Evolutionary conservation across 2,797 vertebrate genomes (phyloP).

Genomic region (Limnodromus scolopaceus): DNA sequence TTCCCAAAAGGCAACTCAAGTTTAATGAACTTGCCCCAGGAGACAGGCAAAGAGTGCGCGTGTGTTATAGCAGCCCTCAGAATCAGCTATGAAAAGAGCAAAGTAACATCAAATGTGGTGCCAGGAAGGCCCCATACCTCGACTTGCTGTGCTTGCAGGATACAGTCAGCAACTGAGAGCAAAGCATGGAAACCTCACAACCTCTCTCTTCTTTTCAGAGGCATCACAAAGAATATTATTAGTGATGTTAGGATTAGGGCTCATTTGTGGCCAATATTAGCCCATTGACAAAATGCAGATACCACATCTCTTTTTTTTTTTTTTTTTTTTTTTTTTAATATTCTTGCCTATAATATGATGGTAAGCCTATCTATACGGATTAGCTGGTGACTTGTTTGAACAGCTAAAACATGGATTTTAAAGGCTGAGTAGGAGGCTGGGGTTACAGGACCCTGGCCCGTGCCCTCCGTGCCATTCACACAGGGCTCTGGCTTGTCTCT

Average conservation of each 20-base stretch:
- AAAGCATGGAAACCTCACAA: neutral
- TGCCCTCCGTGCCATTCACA: neutral
- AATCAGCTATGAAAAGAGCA: neutral
- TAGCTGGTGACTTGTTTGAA: neutral
- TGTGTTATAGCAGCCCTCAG: neutral
- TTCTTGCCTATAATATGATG: neutral
- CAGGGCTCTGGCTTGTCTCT: neutral
- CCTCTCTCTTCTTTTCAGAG: neutral
- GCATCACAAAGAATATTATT: neutral
- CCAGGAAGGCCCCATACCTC: neutral
- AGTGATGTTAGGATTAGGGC: too few relatives aligned
- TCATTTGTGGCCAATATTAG: too few relatives aligned
- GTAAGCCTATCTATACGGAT: neutral
- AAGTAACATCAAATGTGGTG: neutral
- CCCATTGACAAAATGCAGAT: neutral
- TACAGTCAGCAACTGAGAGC: neutral
- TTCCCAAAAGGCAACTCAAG: neutral
- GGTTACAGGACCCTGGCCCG: neutral
- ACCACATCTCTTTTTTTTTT: neutral
- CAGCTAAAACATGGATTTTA: neutral
- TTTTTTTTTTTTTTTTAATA: neutral
- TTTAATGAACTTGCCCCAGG: neutral
- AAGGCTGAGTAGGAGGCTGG: neutral
- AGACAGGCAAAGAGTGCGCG: rapidly evolving
- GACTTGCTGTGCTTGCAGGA: rapidly evolving